Base-by-base conservation (phyloP, 1,140 invertebrate genomes). In the Calliphora vicina region DNA sequence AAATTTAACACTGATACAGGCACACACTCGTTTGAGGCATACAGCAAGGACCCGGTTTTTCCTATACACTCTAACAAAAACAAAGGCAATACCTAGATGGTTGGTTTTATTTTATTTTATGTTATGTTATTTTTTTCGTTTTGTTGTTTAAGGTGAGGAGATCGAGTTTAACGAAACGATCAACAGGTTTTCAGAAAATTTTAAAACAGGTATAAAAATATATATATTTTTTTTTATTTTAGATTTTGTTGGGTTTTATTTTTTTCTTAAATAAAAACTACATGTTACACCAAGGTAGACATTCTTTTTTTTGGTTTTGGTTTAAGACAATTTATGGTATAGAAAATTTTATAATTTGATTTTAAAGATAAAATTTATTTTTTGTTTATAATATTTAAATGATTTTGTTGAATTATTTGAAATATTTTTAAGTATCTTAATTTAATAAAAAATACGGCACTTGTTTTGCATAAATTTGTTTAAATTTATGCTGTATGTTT, bases 131-230 rank as follows among this genome's bases (percentile, higher is more conserved):
- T n/a, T n/a, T n/a, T n/a, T n/a, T n/a, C n/a, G n/a, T n/a, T n/a
- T n/a, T n/a, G n/a, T n/a, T n/a, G n/a, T 57, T 57, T 57, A 67
- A 67, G 61, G 61, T 67, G 61, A 67, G 50, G 50, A 57, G 61
- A 67, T 67, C 61, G 61, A 67, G 61, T 67, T 23, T 67, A 67
- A 67, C 20, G 61, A 67, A 23, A 23, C 20, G 61, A 20, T 67
- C 61, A 67, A 67, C 61, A 67, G 61, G 61, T 67, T 67, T 67
- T 67, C n/a, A 20, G 61, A 23, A 67, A 67, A 57, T 57, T 57
- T 67, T 9, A 67, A 67, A 23, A 67, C 61, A 67, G 61, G 61
- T 67, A 67, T 67, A 67, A 61, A 43, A 6, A 43, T 17, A 17
- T 61, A 17, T 6, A n/a, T n/a, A 5, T 57, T 57, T 57, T 15